Conservation (phyloP, 2,888 invertebrate species). For the Dryococelus australis region DNA sequence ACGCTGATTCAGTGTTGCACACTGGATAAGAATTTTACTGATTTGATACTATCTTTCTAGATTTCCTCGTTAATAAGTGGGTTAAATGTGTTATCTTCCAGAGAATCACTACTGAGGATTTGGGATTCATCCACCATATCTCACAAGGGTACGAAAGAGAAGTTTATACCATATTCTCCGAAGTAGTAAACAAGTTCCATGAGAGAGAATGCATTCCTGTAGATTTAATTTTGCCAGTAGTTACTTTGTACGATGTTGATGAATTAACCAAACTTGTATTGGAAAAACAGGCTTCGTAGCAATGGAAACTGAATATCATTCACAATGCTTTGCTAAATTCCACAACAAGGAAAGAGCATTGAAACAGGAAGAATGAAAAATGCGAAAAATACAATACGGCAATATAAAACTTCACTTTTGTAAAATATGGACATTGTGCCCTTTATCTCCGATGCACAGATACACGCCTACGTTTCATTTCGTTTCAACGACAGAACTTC, state of each 20-base stretch:
- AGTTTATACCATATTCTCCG: neutral
- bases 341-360: conserved; percentile 24
- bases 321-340: neutral
- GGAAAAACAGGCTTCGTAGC: neutral
- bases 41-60: too few species aligned
- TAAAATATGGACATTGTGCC: too few species aligned
- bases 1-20: too few species aligned
- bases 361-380: neutral
- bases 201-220: conserved; percentile 21
- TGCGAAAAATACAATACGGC: too few species aligned
- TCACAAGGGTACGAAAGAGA: neutral
- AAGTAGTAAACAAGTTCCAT: neutral
- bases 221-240: neutral
- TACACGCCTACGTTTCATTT: too few species aligned
- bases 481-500: too few species aligned
- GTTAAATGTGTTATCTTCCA: neutral
- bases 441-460: too few species aligned
- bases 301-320: conserved; percentile 22
- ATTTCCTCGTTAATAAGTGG: neutral
- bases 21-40: too few species aligned
- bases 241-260: neutral
- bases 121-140: neutral
- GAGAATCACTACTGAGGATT: neutral
- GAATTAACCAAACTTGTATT: neutral
- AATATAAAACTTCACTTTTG: too few species aligned